Percentiles rank a stretch among this genome's conserved stretches.
These are phyloP conservation scores for Hetaerina titia DNA, from an alignment of 2,888 invertebrate genomes.

Conservation along the genomic window DNA sequence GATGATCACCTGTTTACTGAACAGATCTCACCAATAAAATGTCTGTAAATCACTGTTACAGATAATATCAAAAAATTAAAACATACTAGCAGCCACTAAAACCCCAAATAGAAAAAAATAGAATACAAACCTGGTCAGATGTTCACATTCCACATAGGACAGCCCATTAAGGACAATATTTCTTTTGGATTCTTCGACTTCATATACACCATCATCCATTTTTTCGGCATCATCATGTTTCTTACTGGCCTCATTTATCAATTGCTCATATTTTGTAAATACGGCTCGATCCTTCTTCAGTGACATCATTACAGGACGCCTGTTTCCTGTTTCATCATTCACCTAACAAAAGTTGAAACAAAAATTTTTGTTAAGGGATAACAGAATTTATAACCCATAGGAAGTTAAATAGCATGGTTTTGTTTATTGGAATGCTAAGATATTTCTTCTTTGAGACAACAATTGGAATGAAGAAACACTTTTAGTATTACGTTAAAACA, in stretches of 20 bases:
- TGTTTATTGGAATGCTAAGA: no score
- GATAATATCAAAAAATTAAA: no score
- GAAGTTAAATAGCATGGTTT: no score
- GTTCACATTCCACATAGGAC: neutral
- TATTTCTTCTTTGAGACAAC: no score
- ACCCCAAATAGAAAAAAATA: slow-evolving; percentile 15
- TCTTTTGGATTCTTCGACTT: slow-evolving; percentile 34
- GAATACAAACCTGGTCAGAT: slow-evolving; percentile 73
- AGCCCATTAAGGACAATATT: slow-evolving; percentile 50
- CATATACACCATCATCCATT: slow-evolving; percentile 30
- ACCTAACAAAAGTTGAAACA: slow-evolving; percentile 74
- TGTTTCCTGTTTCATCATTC: slow-evolving; percentile 91
- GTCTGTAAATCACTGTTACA: no score
- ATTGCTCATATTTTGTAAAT: slow-evolving; percentile 35
- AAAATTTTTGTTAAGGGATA: neutral
- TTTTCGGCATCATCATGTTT: slow-evolving; percentile 69
- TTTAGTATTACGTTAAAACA: no score
- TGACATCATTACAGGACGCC: slow-evolving; percentile 87
- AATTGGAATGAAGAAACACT: no score
- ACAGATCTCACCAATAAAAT: no score
- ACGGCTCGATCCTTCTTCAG: slow-evolving; percentile 75
- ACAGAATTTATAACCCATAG: neutral
- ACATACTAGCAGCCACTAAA: neutral
- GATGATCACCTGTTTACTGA: no score
- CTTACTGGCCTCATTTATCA: slow-evolving; percentile 67